Conservation (phyloP, 2,888 invertebrate species). For the Lochmaea capreae region DNA sequence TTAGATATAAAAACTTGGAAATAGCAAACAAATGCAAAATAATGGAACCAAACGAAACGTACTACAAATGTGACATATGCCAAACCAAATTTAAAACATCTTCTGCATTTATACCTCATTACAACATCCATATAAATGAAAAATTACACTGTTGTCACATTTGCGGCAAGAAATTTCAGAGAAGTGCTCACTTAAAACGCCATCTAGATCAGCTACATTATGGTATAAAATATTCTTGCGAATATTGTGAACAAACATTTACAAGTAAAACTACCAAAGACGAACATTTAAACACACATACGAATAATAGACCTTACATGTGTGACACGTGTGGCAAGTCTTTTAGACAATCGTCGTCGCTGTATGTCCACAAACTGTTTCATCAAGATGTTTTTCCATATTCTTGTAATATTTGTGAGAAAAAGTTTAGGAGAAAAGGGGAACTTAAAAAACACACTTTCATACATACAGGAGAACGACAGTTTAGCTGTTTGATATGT, state of each 20-base stretch:
- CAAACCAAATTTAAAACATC: constrained; percentile 58
- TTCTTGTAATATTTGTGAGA: constrained; percentile 68
- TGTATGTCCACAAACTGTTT: constrained; percentile 53
- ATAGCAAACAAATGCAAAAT: constrained; percentile 56
- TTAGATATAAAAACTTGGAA: constrained; percentile 49
- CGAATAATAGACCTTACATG: constrained; percentile 64
- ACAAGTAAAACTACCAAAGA: constrained; percentile 66
- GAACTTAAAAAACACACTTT: constrained; percentile 69
- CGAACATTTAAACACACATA: constrained; percentile 69
- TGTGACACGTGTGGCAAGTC: constrained; percentile 70
- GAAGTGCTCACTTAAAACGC: constrained; percentile 66
- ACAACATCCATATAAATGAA: constrained; percentile 65
- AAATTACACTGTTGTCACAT: constrained; percentile 67
- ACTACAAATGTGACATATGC: constrained; percentile 65
- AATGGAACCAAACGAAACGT: constrained; percentile 51
- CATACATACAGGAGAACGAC: constrained; percentile 70
- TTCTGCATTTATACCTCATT: constrained; percentile 66
- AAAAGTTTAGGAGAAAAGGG: constrained; percentile 68
- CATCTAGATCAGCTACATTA: constrained; percentile 66
- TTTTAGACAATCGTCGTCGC: constrained; percentile 68
- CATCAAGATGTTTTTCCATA: constrained; percentile 57
- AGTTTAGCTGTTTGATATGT: constrained; percentile 68
- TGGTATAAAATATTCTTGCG: constrained; percentile 66
- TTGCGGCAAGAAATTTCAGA: constrained; percentile 69
- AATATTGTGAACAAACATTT: constrained; percentile 66